Evolutionary conservation across 2,113 vertebrate species (phyloP).

Genomic region (Mirza zaza): DNA sequence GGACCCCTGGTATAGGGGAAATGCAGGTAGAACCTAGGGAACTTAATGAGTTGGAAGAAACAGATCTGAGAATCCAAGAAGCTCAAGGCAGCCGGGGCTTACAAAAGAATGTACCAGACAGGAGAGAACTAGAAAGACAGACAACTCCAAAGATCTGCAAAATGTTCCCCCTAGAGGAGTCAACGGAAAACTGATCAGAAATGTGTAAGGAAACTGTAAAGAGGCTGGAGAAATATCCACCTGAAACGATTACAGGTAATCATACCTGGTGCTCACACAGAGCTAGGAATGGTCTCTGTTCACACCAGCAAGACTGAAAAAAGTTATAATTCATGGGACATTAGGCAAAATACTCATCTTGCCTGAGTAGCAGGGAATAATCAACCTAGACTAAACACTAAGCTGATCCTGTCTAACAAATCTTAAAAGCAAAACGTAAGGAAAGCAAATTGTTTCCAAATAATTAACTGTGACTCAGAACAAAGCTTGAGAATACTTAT

Average conservation of each 20-base stretch:
- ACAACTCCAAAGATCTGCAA: background rate
- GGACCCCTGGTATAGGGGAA: background rate
- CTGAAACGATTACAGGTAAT: background rate
- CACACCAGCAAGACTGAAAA: background rate
- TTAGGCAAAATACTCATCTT: background rate
- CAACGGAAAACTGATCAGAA: background rate
- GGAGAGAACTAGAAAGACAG: background rate
- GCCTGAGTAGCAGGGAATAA: background rate
- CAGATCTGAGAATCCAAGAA: background rate
- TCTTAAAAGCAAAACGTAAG: background rate
- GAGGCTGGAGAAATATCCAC: background rate
- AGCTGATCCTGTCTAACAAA: background rate
- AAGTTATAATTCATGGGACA: background rate
- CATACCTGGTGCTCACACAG: background rate
- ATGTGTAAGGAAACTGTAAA: background rate
- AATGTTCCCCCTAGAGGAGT: background rate
- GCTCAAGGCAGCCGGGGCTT: background rate
- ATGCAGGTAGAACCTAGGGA: background rate
- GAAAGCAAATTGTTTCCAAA: slow-evolving; percentile 30
- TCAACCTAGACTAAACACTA: background rate
- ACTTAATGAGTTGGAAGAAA: background rate
- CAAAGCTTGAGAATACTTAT: slow-evolving; percentile 9
- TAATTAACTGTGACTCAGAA: slow-evolving; percentile 1
- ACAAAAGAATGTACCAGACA: background rate
- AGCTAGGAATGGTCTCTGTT: background rate